Evolutionary conservation across 2,888 invertebrate species (phyloP).

Genomic region (Gisinianus flammeolus): DNA sequence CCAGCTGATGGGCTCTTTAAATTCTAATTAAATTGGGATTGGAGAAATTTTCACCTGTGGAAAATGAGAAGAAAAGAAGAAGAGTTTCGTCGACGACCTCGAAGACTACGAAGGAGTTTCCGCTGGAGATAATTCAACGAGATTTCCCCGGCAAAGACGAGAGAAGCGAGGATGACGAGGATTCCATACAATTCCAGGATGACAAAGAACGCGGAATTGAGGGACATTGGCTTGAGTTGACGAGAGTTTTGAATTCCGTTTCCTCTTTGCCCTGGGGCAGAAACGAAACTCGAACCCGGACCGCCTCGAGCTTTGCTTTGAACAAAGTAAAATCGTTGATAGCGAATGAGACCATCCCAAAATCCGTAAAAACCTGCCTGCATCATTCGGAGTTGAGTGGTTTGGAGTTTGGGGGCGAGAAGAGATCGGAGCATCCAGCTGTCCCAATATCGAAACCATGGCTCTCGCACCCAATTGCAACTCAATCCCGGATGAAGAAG

Average conservation of each 20-base stretch:
- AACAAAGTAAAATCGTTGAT: not conserved
- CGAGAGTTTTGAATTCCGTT: not conserved
- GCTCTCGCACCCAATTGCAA: conserved; percentile 15
- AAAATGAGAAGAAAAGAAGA: too few relatives aligned
- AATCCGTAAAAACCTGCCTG: conserved; percentile 22
- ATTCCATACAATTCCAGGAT: conserved; percentile 20
- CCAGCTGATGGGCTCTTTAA: too few relatives aligned
- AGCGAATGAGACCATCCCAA: conserved; percentile 8
- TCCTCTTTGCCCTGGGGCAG: too few relatives aligned
- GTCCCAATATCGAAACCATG: conserved; percentile 17
- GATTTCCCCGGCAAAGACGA: conserved; percentile 10
- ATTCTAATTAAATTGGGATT: too few relatives aligned
- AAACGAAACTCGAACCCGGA: too few relatives aligned
- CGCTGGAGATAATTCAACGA: not conserved
- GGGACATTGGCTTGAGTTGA: conserved; percentile 3
- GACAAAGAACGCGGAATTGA: conserved; percentile 18
- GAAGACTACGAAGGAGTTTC: too few relatives aligned
- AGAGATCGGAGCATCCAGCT: too few relatives aligned
- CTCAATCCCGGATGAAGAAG: not conserved
- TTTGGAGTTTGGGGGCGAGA: too few relatives aligned
- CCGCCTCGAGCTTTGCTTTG: not conserved
- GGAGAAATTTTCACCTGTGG: too few relatives aligned
- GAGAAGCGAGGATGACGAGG: not conserved
- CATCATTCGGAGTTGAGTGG: not conserved
- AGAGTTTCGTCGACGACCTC: too few relatives aligned